Percentiles rank a stretch among this genome's conserved stretches.
These are phyloP conservation scores for Homarus gammarus DNA, from an alignment of 2,888 invertebrate genomes.

Conservation along the genomic window DNA sequence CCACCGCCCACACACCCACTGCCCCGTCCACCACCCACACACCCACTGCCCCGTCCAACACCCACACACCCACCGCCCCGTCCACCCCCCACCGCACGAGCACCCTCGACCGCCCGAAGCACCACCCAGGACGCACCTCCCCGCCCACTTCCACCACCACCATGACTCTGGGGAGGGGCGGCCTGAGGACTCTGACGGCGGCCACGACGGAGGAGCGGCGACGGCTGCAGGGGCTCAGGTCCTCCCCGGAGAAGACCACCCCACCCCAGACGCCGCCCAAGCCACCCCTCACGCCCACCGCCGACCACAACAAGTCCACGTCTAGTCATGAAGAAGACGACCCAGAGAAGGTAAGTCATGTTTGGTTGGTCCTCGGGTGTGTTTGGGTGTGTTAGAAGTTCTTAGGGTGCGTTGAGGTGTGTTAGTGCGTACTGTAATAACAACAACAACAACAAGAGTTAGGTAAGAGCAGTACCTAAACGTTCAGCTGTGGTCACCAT, in stretches of 20 bases:
- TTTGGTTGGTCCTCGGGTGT: background rate
- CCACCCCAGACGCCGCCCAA: constrained; percentile 24
- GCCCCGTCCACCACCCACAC: background rate
- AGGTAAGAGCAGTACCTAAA: too few species aligned
- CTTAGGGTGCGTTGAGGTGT: background rate
- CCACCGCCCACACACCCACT: background rate
- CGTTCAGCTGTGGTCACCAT: too few species aligned
- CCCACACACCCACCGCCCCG: constrained; percentile 26
- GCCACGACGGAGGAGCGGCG: constrained; percentile 52
- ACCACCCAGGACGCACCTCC: constrained; percentile 16
- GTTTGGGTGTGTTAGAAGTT: background rate
- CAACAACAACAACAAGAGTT: too few species aligned
- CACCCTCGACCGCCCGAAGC: constrained; percentile 44
- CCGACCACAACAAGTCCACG: constrained; percentile 52
- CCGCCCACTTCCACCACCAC: constrained; percentile 42
- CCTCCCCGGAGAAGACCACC: constrained; percentile 27
- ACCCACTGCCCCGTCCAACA: background rate
- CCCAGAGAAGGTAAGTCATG: constrained; percentile 64
- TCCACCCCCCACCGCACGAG: constrained; percentile 17
- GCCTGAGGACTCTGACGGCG: constrained; percentile 48
- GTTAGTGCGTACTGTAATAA: background rate
- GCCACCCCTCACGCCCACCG: constrained; percentile 21
- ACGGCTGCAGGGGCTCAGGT: constrained; percentile 26
- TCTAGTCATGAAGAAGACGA: constrained; percentile 69
- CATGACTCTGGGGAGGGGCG: constrained; percentile 71